Conservation (phyloP, 2,888 invertebrate genomes). For the Melinopterus prodromus region DNA sequence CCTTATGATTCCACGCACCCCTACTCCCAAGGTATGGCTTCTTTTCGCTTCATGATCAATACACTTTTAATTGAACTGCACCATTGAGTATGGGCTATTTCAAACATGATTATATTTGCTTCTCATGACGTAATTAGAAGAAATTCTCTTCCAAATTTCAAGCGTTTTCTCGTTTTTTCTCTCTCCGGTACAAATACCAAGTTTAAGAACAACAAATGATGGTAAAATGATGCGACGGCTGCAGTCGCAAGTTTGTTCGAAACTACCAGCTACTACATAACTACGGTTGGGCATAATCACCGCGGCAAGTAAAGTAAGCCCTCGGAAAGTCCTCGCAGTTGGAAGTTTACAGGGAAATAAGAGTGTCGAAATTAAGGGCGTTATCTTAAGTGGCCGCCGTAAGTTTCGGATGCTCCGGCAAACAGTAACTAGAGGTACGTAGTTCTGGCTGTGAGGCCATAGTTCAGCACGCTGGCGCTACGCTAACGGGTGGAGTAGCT, state of each 20-base stretch:
- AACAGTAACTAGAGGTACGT: not conserved
- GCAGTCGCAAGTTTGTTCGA: not conserved
- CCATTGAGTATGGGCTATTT: too few species aligned
- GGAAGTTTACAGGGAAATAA: slow-evolving; percentile 23
- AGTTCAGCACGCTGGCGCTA: not conserved
- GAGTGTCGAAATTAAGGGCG: slow-evolving; percentile 25
- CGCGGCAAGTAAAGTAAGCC: slow-evolving; percentile 18
- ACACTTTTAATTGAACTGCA: too few species aligned
- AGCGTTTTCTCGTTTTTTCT: too few species aligned
- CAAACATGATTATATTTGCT: too few species aligned
- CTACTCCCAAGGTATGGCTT: too few species aligned
- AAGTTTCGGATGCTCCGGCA: slow-evolving; percentile 12
- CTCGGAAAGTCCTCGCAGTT: not conserved
- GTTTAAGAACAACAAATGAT: not conserved
- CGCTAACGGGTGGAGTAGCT: not conserved
- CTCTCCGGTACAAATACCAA: too few species aligned
- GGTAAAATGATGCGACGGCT: not conserved
- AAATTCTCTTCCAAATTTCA: too few species aligned
- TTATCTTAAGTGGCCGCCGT: slow-evolving; percentile 20
- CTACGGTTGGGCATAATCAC: slow-evolving; percentile 5
- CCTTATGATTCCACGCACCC: too few species aligned
- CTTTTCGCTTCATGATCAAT: too few species aligned
- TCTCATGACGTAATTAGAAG: too few species aligned
- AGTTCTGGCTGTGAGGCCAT: not conserved
- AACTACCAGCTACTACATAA: not conserved